A percentile compares a stretch with the other conserved stretches of the same genome.
Conservation (phyloP, 1,140 invertebrate species). For the Trichonephila inaurata region DNA sequence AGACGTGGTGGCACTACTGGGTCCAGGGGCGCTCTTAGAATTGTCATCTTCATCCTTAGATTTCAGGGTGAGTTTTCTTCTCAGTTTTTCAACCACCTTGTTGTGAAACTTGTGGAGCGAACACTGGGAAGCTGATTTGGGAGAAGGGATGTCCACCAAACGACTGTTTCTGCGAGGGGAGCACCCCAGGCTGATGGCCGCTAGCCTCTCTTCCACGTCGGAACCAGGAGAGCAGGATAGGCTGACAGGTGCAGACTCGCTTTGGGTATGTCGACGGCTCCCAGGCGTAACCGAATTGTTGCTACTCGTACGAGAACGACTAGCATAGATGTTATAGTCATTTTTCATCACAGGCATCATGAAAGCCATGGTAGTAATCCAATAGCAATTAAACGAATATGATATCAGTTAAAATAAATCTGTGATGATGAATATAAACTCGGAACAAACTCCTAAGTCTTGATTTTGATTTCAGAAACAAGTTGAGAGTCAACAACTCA, state of each 20-base stretch:
- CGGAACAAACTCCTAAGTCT: not conserved
- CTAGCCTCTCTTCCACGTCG: constrained; percentile 77
- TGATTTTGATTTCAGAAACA: not conserved
- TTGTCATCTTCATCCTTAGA: constrained; percentile 43
- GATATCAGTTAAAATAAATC: not conserved
- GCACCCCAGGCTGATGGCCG: constrained; percentile 82
- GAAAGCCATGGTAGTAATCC: constrained; percentile 87
- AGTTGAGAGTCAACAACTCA: not conserved
- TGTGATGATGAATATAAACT: not conserved
- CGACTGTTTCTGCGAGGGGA: constrained; percentile 86
- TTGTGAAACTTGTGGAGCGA: constrained; percentile 92
- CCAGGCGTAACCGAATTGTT: constrained; percentile 1
- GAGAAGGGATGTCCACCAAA: constrained; percentile 85
- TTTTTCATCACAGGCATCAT: constrained; percentile 97
- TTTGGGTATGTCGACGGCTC: constrained; percentile 66
- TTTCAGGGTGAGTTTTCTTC: constrained; percentile 81
- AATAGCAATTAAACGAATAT: not conserved
- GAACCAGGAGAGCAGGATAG: constrained; percentile 77
- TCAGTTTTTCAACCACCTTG: constrained; percentile 90
- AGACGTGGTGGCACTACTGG: not conserved
- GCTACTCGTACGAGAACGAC: constrained; percentile 72
- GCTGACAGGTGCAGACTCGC: constrained; percentile 75
- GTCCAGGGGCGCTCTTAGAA: not conserved
- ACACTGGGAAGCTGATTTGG: constrained; percentile 83
- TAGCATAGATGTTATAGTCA: constrained; percentile 91